Evolutionary conservation across 2,888 invertebrate genomes (phyloP).

Genomic region (Apamea epomidion): DNA sequence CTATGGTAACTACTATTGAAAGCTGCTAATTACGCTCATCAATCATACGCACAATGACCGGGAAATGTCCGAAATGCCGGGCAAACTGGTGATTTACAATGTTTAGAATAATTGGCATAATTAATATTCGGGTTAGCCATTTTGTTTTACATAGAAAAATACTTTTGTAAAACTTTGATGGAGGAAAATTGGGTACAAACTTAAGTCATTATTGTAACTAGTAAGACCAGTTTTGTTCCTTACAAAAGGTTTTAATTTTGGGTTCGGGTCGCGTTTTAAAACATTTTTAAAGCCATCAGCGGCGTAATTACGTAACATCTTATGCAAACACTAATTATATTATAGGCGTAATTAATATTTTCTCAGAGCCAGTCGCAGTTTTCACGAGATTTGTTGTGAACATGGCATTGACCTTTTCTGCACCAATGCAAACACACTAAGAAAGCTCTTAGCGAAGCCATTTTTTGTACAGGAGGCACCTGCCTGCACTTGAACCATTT

Average conservation of each 20-base stretch:
- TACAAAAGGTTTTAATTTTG: conserved; percentile 10
- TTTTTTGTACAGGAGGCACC: too few species aligned
- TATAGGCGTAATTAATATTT: too few species aligned
- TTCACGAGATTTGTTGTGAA: too few species aligned
- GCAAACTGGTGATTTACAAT: conserved; percentile 55
- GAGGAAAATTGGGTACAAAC: conserved; percentile 12
- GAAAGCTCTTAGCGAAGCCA: too few species aligned
- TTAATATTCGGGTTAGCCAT: conserved; percentile 35
- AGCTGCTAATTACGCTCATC: conserved; percentile 63
- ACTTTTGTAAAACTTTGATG: conserved; percentile 28
- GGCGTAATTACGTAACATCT: background rate
- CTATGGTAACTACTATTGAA: conserved; percentile 52
- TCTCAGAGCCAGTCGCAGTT: too few species aligned
- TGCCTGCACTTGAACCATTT: too few species aligned
- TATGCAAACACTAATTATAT: background rate
- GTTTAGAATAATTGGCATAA: conserved; percentile 41
- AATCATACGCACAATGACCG: conserved; percentile 65
- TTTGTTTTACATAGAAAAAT: conserved; percentile 11
- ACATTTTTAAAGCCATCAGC: background rate
- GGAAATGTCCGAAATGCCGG: conserved; percentile 53
- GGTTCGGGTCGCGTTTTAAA: background rate
- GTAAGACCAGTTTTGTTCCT: background rate
- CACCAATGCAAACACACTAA: too few species aligned
- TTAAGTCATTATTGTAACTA: conserved; percentile 21
- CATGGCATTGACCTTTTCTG: too few species aligned